Evolutionary conservation across 2,797 vertebrate genomes (phyloP), one percentile per base, ranked within the genome.

Genomic region (Falco berigora): DNA sequence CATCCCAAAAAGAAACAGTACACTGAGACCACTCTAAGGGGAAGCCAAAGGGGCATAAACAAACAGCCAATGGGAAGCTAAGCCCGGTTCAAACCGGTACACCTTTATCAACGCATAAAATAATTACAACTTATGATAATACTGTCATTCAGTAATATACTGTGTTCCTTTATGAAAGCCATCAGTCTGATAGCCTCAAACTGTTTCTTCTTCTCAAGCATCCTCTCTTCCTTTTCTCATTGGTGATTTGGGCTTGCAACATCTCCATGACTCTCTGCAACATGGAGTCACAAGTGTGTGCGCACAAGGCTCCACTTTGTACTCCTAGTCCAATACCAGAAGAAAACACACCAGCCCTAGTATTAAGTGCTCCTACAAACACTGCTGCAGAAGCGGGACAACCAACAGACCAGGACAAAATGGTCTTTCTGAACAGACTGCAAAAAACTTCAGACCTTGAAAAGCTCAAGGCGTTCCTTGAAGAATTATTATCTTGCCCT

Each of bases 1-100:
- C 58, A 86, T 53, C 16, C 40, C 52, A 71, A 32, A 20, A 82
- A 68, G 44, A 86, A 34, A 44, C 9, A 8, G 11, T 14, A 49
- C 0, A 0, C 9, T 46, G 80, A 49, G 23, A 63, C 3, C 30
- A 24, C 28, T 40, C 38, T 22, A 55, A 27, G 27, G 5, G 22
- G 56, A 82, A 79, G 86, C 6, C 12, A 13, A 82, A 59, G n/a
- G 7, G 42, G 12, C 28, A 62, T 5, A 40, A 74, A 42, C 28
- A 66, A 71, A 69, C 5, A 77, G 38, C 12, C 19, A 55, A 46
- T 0, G 4, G 30, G n/a, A 30, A 69, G 40, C 36, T 71, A 59
- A 59, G 5, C 4, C 30, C 52, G 15, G 6, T 69, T 66, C 30
- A 36, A 63, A 50, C 16, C 22, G 58, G 36, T 25, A 71, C 1